Conservation (phyloP, 2,113 vertebrate genomes). For the Sceloporus undulatus region DNA sequence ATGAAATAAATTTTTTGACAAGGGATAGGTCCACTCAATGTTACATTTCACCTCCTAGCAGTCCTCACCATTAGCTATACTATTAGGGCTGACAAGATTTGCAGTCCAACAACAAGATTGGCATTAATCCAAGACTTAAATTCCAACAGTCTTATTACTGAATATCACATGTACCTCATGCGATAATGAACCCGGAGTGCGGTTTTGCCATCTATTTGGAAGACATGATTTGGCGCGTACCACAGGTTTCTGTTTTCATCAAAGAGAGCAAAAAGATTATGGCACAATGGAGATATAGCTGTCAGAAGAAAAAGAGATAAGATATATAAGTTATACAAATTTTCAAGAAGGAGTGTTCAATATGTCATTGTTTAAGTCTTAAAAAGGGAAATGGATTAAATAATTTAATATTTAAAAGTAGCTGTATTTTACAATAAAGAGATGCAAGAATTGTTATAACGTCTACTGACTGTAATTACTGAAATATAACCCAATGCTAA, state of each 20-base stretch:
- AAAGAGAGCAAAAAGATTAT: conserved; percentile 93
- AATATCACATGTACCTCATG: conserved; percentile 86
- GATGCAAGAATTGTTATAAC: not conserved
- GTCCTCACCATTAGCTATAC: no score
- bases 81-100: no score
- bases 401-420: not conserved
- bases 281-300: conserved; percentile 95
- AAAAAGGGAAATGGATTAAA: not conserved
- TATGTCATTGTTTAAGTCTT: not conserved
- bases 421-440: not conserved
- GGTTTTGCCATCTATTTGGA: conserved; percentile 87
- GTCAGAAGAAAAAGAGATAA: conserved; percentile 40
- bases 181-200: conserved; percentile 89
- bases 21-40: no score
- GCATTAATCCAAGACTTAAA: not conserved
- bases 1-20: not conserved
- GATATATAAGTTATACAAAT: rapidly evolving
- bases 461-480: not conserved
- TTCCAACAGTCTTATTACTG: not conserved
- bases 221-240: conserved; percentile 90
- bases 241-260: conserved; percentile 85
- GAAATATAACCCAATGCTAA: not conserved
- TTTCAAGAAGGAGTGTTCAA: not conserved
- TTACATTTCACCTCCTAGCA: no score
- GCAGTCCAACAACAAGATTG: not conserved